Evolutionary conservation across 2,797 vertebrate genomes (phyloP), one percentile per base, ranked within the genome.

Genomic region (Ara ararauna): DNA sequence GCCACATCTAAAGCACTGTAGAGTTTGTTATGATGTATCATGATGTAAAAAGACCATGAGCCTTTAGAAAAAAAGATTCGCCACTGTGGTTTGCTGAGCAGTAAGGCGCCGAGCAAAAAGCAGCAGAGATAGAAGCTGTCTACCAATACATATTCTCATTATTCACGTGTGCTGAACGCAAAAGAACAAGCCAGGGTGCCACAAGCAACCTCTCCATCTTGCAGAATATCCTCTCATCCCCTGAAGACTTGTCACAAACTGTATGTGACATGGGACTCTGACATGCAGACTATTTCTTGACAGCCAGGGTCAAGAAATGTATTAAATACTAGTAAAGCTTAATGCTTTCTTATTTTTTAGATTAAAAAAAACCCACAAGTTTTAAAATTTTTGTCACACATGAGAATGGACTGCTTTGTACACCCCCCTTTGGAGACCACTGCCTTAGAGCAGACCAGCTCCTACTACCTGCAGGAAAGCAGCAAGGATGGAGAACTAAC

Each of bases 131-230:
- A 60, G 17, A 50, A 88, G 27, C 20, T 84, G 53, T 42, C 26
- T 29, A 70, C 27, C 24, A 84, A 44, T 6, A 67, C 38, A 23
- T 1, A 5, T 66, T 61, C 73, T 66, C 16, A 53, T 50, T 72
- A 68, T 21, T 73, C 14, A 2, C 19, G 11, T 14, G 4, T 51
- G 0, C 21, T 34, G 61, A 71, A 94, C 58, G 47, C 5, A 70
- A 77, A 90, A 5, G 8, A 78, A 58, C 0, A 1, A 67, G 5
- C 13, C 23, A 64, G n/a, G 51, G 32, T 56, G 21, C n/a, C 50
- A 45, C 16, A n/a, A 26, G 32, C 29, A 74, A 32, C 11, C 24
- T 54, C 21, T 44, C 11, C 1, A 0, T 3, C 0, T 7, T 19
- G 26, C 7, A 13, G 11, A 82, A 42, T 5, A 72, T 3, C 0